These are phyloP conservation scores for Mythimna lalbum DNA, from an alignment of 2,888 invertebrate genomes.

Conservation along the genomic window DNA sequence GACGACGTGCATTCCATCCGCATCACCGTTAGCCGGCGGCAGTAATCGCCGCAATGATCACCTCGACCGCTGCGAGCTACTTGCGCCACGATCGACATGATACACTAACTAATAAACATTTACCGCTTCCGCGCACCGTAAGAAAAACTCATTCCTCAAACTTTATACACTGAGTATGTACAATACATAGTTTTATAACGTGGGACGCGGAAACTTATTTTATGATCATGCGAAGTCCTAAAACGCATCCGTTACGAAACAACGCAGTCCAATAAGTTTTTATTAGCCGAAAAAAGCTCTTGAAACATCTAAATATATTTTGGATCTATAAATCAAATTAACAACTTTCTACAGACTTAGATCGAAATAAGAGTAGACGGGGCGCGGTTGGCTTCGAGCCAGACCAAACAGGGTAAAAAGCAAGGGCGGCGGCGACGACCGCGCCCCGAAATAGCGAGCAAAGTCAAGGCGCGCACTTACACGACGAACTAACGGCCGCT, in stretches of 20 bases:
- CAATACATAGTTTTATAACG: constrained; percentile 17
- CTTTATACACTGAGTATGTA: constrained; percentile 9
- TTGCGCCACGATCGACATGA: constrained; percentile 58
- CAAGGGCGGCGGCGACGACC: constrained; percentile 85
- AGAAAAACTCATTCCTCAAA: constrained; percentile 44
- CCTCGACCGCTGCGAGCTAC: constrained; percentile 60
- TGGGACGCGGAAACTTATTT: constrained; percentile 9
- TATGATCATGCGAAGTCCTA: constrained; percentile 10
- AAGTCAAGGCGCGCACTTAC: constrained; percentile 87
- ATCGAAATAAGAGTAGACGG: constrained; percentile 77
- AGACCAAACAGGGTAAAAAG: constrained; percentile 90
- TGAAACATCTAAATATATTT: constrained; percentile 38
- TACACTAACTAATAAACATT: constrained; percentile 63
- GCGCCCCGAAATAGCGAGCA: constrained; percentile 89
- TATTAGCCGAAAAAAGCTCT: constrained; percentile 18
- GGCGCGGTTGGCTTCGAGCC: constrained; percentile 85
- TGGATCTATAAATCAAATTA: constrained; percentile 71
- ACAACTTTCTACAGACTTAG: constrained; percentile 72
- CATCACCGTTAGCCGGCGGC: constrained; percentile 84
- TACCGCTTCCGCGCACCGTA: constrained; percentile 64
- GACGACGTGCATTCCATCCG: constrained; percentile 82
- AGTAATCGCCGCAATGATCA: constrained; percentile 80
- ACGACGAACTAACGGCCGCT: constrained; percentile 68
- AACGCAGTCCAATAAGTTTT: constrained; percentile 6
- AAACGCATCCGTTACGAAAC: constrained; percentile 24